A percentile compares a stretch with the other conserved stretches of the same genome.
Conservation (phyloP, 1,140 invertebrate genomes). For the Bombus sylvicola region DNA sequence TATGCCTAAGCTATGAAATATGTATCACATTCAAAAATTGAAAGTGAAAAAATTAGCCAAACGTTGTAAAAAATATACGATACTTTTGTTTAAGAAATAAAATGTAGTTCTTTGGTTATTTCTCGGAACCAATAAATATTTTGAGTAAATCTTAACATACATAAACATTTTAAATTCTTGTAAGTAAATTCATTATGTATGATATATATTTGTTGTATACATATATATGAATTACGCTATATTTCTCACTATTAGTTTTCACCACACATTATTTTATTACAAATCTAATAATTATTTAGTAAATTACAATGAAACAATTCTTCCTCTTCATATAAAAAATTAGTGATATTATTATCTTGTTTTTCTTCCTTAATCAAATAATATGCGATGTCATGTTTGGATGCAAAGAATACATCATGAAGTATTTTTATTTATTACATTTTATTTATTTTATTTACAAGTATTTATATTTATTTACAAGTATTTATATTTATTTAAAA, state of each 20-base stretch:
- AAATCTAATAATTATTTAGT: background rate
- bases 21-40: background rate
- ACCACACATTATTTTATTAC: no score
- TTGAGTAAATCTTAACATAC: background rate
- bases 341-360: background rate
- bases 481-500: background rate
- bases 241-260: no score
- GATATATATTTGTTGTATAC: no score
- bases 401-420: no score
- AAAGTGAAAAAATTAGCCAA: background rate
- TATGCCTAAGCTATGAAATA: background rate
- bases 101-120: background rate
- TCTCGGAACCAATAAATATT: background rate
- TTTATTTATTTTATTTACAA: no score
- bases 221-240: no score
- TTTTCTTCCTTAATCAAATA: background rate
- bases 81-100: background rate
- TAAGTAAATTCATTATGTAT: conserved; percentile 3
- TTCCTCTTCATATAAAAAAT: background rate
- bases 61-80: no score
- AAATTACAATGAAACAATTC: background rate
- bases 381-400: background rate
- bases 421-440: background rate
- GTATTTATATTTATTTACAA: no score
- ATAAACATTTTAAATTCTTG: background rate